Conservation (phyloP, 2,888 invertebrate genomes). For the Amiota communis region DNA sequence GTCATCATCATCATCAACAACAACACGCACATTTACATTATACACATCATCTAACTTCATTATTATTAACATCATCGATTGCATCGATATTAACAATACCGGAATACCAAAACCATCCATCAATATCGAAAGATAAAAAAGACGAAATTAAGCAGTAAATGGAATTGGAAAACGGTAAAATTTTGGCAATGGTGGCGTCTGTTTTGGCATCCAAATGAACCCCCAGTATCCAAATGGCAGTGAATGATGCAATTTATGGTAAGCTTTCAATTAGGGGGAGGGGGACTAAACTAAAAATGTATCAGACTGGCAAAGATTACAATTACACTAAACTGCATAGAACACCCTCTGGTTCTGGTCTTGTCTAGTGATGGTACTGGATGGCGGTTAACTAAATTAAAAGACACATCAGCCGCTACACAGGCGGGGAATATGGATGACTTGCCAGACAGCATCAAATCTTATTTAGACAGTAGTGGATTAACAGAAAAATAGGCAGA, state of each 20-base stretch:
- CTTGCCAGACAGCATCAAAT: background rate
- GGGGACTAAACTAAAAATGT: too few relatives aligned
- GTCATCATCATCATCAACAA: background rate
- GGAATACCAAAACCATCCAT: background rate
- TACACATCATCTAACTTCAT: background rate
- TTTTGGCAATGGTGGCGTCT: background rate
- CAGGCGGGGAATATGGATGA: background rate
- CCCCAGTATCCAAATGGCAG: too few relatives aligned
- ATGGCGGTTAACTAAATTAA: too few relatives aligned
- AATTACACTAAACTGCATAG: too few relatives aligned
- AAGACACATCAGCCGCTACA: background rate
- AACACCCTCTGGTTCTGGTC: too few relatives aligned
- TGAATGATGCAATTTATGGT: background rate
- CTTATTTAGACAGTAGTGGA: conserved; percentile 12
- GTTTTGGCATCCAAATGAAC: background rate
- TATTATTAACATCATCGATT: conserved; percentile 5
- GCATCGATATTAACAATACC: background rate
- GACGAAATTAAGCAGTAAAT: too few relatives aligned
- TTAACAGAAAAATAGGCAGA: background rate
- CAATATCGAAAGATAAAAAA: background rate
- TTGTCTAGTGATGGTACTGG: too few relatives aligned
- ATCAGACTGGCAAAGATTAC: too few relatives aligned
- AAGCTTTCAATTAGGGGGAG: background rate
- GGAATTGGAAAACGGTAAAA: too few relatives aligned
- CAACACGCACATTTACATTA: background rate